Evolutionary conservation across 2,113 vertebrate genomes (phyloP).

Genomic region (Anseranas semipalmata): DNA sequence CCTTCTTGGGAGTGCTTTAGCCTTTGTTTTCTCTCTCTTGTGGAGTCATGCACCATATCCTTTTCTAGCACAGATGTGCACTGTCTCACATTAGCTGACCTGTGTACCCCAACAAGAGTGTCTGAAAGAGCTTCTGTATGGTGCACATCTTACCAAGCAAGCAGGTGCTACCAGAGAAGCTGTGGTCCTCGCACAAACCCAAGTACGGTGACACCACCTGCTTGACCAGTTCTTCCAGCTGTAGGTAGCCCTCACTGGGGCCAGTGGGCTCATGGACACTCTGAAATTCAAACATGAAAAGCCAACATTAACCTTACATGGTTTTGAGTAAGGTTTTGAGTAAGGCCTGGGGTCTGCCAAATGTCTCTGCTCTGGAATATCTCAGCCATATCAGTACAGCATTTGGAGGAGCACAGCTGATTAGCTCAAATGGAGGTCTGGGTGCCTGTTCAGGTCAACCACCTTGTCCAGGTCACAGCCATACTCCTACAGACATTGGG

Average conservation of each 20-base stretch:
- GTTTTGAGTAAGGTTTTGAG: neutral
- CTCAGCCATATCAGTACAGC: neutral
- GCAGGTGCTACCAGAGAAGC: conserved; percentile 55
- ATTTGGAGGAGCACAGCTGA: neutral
- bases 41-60: neutral
- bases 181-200: conserved; percentile 76
- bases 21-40: neutral
- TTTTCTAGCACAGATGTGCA: neutral
- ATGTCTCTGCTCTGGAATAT: neutral
- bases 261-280: conserved; percentile 87
- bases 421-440: neutral
- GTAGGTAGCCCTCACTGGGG: conserved; percentile 83
- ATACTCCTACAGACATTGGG: rapidly evolving
- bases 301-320: neutral
- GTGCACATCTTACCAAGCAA: conserved; percentile 73
- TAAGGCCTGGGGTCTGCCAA: neutral
- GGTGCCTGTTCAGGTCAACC: neutral
- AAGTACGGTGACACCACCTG: conserved; percentile 90
- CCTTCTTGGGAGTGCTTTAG: neutral
- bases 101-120: neutral
- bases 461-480: neutral
- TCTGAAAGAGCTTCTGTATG: neutral
- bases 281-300: conserved; percentile 73
- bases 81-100: neutral
- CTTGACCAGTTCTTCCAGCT: conserved; percentile 88